Base-by-base conservation (phyloP, 2,888 invertebrate genomes). In the Atethmia centrago region DNA sequence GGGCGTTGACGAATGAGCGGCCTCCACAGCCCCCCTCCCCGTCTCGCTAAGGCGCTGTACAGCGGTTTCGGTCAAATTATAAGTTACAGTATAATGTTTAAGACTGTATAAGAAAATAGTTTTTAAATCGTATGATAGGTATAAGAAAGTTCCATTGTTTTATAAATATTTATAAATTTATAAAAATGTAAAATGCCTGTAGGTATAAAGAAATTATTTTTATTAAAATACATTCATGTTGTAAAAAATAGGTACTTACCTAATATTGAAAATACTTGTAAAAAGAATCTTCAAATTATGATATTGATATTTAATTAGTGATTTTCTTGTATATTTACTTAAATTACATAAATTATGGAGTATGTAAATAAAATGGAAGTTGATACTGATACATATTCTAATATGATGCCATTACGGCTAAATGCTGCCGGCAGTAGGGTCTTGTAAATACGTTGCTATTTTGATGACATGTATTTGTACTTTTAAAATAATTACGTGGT, bases 381-480 rank as follows among this genome's bases (percentile, higher is more conserved):
- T 66, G 58, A 71, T 36, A 68, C 25, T 28, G 49, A 63, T 55
- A 51, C 5, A 63, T 74, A 28, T 47, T 67, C 0, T 45, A 66
- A 40, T 28, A 58, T 58, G 55, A 58, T 53, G 68, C 80, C 75
- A 56, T 69, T 62, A 51, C 7, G 84, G 76, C 80, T 82, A 82
- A 82, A 82, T 82, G 82, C 82, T 72, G 80, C 40, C 51, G 82
- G 82, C 82, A 82, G 84, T 84, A 76, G 14, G 45, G 25, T 63
- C 40, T 55, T 47, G 65, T 56, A 40, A 49, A 70, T 16, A 66
- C 36, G 25, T 45, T 51, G 36, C 19, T 55, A 49, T 61, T 65
- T 65, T 40, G 53, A n/a, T 31, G 47, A 40, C 49, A 19, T n/a
- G n/a, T n/a, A 58, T 74, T 64, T 55, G 58, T 65, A 79, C 21